Base-by-base conservation (phyloP, 2,797 vertebrate species). In the Channallabes apus region DNA sequence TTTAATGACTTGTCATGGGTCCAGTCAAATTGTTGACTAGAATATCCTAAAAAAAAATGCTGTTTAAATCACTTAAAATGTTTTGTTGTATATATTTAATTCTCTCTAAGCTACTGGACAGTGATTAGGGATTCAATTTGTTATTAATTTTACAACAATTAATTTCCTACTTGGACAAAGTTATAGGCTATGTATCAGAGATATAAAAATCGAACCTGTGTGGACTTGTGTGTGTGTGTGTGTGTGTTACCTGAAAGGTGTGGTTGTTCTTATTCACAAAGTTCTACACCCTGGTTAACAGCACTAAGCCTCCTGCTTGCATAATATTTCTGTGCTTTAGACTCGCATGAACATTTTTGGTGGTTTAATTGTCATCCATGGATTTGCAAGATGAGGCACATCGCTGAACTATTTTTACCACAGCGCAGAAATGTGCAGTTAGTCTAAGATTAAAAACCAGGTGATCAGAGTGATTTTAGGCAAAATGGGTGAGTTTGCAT, bases 361-460 rank as follows among this genome's bases (percentile, higher is more conserved):
- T 75, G 14, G n/a, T 27, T 38, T 54, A n/a, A 24, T 18, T 18
- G 24, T 75, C 54, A 27, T n/a, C 12, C 41, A 0, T n/a, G 22
- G 38, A n/a, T 72, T 72, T 72, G 38, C 69, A 72, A 72, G 69
- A 46, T 72, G 69, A 72, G 41, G 38, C 69, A 72, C 69, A 72
- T 72, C 2, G 2, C 1, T 46, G 3, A 9, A 20, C 32, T 68
- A n/a, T 71, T 71, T 71, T 22, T 41, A 22, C 3, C 18, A 22
- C 68, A 4, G 68, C 3, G 3, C 22, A 11, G 14, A 15, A n/a
- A n/a, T n/a, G 2, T 3, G 41, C 11, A 14, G 32, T 72, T 0
- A 12, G 3, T 72, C 24, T n/a, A 38, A n/a, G 12, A 12, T 38
- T 22, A 17, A 38, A 69, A 20, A 68, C 22, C 41, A n/a, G 69